Evolutionary conservation across 2,797 vertebrate genomes (phyloP), one percentile per base, ranked within the genome.

Genomic region (Pyrocephalus nanus): DNA sequence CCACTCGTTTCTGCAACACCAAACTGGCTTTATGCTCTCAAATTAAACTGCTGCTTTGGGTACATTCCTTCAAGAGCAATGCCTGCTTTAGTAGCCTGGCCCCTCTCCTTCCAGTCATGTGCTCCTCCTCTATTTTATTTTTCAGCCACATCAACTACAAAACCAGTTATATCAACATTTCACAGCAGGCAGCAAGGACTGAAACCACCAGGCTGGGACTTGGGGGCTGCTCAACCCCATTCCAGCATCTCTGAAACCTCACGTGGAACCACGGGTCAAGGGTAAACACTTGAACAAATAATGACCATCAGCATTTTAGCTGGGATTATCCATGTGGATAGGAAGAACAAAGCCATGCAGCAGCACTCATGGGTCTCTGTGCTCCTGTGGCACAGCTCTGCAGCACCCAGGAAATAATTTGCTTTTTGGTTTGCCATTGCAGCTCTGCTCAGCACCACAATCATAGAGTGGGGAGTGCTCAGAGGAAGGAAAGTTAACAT

Each of bases 361-460:
- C 26, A 89, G 70, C n/a, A 51, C 6, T 62, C 1, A 0, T 26
- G 43, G 54, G 58, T 13, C 27, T 62, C 15, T 0, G 0, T 2
- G 6, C 8, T 88, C 42, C 79, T 60, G 65, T 27, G 43, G 61
- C 66, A 72, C 12, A 85, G 36, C 15, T 58, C 60, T 43, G 72
- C 55, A 76, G 57, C 16, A 10, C 21, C 51, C 43, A 27, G 6
- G 30, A 27, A 57, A 76, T 18, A 42, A 45, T 21, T 67, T 48
- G 8, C 1, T 32, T 60, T 38, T 26, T 30, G 27, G 5, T 73
- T 86, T 73, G 36, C 51, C 53, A 57, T 53, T 27, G 6, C 48
- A 50, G 29, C 12, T 38, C 45, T n/a, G 13, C 6, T 47, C 53
- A 89, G 54, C 8, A 54, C 6, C 38, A 26, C 1, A 32, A 5